Evolutionary conservation across 2,888 invertebrate genomes (phyloP).

Genomic region (Pinctada fucata): DNA sequence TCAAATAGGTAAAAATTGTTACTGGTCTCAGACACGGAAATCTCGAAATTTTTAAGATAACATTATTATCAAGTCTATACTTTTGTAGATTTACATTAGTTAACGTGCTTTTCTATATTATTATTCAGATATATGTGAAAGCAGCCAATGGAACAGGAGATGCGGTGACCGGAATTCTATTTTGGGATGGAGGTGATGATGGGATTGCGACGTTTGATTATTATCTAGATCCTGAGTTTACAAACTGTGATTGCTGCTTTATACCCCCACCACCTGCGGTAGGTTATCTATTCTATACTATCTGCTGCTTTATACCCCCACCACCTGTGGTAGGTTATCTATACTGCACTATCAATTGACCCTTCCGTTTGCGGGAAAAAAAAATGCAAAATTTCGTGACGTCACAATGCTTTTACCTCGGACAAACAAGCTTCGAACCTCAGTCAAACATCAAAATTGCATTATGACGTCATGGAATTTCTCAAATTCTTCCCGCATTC

Average conservation of each 20-base stretch:
- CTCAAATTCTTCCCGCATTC: too few species aligned
- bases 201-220: slow-evolving; percentile 36
- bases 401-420: too few species aligned
- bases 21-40: too few species aligned
- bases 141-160: slow-evolving; percentile 34
- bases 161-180: slow-evolving; percentile 36
- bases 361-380: too few species aligned
- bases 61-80: too few species aligned
- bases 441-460: too few species aligned
- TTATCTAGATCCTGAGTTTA: slow-evolving; percentile 31
- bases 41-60: too few species aligned
- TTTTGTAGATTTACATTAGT: too few species aligned
- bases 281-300: background rate
- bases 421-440: too few species aligned
- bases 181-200: slow-evolving; percentile 35
- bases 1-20: too few species aligned
- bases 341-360: slow-evolving; percentile 23
- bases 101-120: background rate
- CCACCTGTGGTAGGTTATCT: slow-evolving; percentile 29
- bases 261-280: slow-evolving; percentile 34
- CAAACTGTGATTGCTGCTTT: slow-evolving; percentile 36
- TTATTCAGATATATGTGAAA: slow-evolving; percentile 24
- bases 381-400: too few species aligned
- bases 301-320: slow-evolving; percentile 36
- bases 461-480: too few species aligned